Evolutionary conservation across 2,797 vertebrate genomes (phyloP), one percentile per base, ranked within the genome.

Genomic region (Phoebastria nigripes): DNA sequence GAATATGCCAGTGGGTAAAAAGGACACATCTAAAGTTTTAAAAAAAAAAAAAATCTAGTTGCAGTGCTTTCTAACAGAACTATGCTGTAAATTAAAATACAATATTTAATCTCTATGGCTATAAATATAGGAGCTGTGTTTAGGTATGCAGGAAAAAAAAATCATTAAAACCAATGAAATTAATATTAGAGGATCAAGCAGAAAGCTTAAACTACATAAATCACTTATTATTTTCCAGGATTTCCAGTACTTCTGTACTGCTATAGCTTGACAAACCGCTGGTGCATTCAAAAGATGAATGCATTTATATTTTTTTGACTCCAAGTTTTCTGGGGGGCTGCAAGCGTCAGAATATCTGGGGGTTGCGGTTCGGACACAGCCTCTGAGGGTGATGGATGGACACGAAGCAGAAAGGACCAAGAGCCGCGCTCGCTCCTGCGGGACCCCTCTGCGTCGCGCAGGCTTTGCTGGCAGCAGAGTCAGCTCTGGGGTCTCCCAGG

Each of bases 401-500:
- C 21, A 1, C 21, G 7, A 33, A 3, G 56, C 21, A 15, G 56
- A 24, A 15, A 35, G 56, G 56, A 58, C 21, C n/a, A 4, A 56
- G 51, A 8, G 3, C 25, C 3, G 29, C 2, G 44, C 28, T 37
- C 2, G n/a, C 29, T n/a, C n/a, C 39, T 35, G 26, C 4, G 20
- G 59, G 12, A 76, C 22, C 15, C 15, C 26, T 7, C 28, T 0
- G 37, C 24, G 2, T 8, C 3, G 4, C 10, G 3, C 18, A 8
- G 51, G 51, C 16, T 62, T 21, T 31, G 25, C 51, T 19, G 28
- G 28, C 58, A 10, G 76, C 28, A 0, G 9, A 6, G 1, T 3
- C 70, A 12, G 8, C 33, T 47, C 47, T 7, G 26, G 35, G 42
- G 9, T 3, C 3, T 3, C 2, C 1, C 16, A 2, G 41, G 0